Evolutionary conservation across 2,113 vertebrate species (phyloP).

Genomic region (Amblyornis subalaris): DNA sequence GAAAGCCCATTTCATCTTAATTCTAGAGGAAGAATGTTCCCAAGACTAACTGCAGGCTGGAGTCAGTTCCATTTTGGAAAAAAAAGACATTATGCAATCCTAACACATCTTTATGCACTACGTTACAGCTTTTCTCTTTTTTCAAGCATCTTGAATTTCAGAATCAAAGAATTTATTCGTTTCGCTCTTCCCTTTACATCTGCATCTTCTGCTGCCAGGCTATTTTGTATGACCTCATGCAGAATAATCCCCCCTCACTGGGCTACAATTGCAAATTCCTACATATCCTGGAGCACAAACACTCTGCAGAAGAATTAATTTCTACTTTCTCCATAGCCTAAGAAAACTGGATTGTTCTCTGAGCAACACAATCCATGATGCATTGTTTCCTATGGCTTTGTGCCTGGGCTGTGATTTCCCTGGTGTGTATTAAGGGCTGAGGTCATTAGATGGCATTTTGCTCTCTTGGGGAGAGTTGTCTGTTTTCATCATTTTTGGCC

Average conservation of each 20-base stretch:
- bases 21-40: background rate
- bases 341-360: background rate
- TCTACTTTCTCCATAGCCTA: background rate
- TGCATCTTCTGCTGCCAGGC: background rate
- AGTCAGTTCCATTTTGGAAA: background rate
- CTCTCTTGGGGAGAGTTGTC: background rate
- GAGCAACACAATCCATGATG: background rate
- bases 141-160: background rate
- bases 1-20: background rate
- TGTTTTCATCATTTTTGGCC: background rate
- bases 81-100: background rate
- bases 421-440: background rate
- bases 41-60: background rate
- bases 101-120: background rate
- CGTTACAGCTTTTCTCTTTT: background rate
- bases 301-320: background rate
- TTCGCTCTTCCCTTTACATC: background rate
- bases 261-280: constrained; percentile 18
- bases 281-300: background rate
- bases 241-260: background rate
- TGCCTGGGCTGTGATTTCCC: constrained; percentile 14
- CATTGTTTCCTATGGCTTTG: constrained; percentile 10
- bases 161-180: background rate
- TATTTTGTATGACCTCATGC: background rate
- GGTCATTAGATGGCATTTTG: constrained; percentile 23